Evolutionary conservation across 2,797 vertebrate species (phyloP).

Genomic region (Esox lucius): DNA sequence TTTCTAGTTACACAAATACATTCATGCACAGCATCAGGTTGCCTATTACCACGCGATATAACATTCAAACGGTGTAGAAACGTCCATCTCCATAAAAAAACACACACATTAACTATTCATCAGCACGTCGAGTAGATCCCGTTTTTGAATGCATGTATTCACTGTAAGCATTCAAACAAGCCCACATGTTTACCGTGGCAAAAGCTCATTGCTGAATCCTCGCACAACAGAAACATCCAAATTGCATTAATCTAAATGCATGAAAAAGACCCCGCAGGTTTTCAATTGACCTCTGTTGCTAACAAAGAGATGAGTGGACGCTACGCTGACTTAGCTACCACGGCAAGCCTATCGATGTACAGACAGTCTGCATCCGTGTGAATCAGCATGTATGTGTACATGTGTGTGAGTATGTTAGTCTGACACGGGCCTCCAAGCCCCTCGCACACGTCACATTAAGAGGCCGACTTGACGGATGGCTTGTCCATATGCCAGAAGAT

Average conservation of each 20-base stretch:
- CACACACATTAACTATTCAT: neutral
- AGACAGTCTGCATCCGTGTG: neutral
- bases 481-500: no score
- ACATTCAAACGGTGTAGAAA: neutral
- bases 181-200: neutral
- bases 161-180: neutral
- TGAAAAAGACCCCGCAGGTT: neutral
- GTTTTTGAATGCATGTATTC: neutral
- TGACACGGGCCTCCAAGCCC: no score
- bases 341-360: neutral
- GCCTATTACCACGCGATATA: neutral
- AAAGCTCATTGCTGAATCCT: neutral
- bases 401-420: neutral
- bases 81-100: neutral
- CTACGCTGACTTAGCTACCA: neutral
- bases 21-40: neutral
- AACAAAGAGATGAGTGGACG: neutral
- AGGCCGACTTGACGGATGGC: no score
- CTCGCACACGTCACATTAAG: no score
- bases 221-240: neutral
- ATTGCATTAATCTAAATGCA: neutral
- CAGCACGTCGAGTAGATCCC: neutral
- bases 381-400: neutral
- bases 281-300: conserved; percentile 1
- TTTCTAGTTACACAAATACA: neutral